Base-by-base conservation (phyloP, 64 coral and sea anemone species). In the Montipora cactus region DNA sequence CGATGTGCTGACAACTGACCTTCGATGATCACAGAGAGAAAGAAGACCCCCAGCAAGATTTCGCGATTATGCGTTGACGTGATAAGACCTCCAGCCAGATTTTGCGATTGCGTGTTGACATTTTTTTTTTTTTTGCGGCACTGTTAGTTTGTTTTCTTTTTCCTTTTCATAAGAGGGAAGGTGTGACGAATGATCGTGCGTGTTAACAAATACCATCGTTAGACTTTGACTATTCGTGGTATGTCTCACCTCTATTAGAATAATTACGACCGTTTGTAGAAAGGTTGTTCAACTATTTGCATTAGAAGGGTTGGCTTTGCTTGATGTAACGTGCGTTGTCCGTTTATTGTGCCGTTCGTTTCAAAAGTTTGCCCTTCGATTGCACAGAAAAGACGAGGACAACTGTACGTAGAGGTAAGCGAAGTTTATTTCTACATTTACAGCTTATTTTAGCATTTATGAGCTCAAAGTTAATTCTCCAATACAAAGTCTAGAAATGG, bases 21-120 rank as follows among this genome's bases (percentile, higher is more conserved):
- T 80, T 20, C 78, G 50, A 53, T 20, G 78, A 80, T 80, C 78
- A 20, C 78, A 80, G 49, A 80, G 78, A 52, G 49, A 80, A 80
- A 80, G n/a, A 53, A 64, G 12, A 64, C 78, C 47, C 78, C 49
- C 78, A 45, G 16, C 47, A 80, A 80, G 78, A 55, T 80, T 80
- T 80, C 78, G 15, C 3, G 78, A 80, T 53, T 80, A 53, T 49
- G 2, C 55, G 47, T 53, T 80, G 49, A 80, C 59, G 59, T 64
- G 59, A 64, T 11, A 64, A 64, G 59, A 64, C 13, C 59, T 3
- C 59, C 59, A 64, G 59, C 59, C 59, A 64, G 8, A 23, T 23
- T 23, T 23, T 23, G 22, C 22, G 22, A 23, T 23, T 23, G 22
- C 22, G 22, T 23, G 22, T 23, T 23, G 22, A 23, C 22, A 23